A percentile compares a stretch with the other conserved stretches of the same genome.
These are phyloP conservation scores for Argentina silus DNA, from an alignment of 2,797 vertebrate species.

Conservation along the genomic window DNA sequence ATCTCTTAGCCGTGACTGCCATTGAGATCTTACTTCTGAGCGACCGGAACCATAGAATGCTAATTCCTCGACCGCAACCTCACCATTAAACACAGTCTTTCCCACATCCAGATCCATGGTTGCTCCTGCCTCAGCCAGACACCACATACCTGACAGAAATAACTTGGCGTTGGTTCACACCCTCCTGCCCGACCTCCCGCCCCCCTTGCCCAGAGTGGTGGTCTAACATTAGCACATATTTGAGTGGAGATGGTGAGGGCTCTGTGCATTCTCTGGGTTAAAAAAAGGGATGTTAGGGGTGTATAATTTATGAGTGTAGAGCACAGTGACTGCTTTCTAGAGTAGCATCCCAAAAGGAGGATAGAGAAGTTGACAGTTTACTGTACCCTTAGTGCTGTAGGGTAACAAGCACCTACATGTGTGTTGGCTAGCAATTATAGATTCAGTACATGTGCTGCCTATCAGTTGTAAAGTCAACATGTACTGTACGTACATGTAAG, in stretches of 20 bases:
- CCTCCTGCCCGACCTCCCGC: constrained; percentile 22
- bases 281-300: constrained; percentile 44
- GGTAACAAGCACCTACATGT: constrained; percentile 29
- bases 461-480: no score
- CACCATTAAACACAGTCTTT: neutral
- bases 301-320: constrained; percentile 54
- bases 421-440: constrained; percentile 4
- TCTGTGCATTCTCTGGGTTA: constrained; percentile 22
- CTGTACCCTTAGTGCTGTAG: no score
- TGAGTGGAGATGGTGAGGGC: constrained; percentile 50
- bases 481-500: neutral
- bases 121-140: neutral
- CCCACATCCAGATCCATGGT: neutral
- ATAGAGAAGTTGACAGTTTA: neutral
- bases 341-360: no score
- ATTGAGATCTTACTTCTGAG: no score
- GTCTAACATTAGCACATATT: constrained; percentile 66
- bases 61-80: no score
- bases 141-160: no score
- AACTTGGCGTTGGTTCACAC: neutral
- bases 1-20: no score
- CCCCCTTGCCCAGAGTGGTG: constrained; percentile 33
- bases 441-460: no score
- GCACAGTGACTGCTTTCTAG: no score
- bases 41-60: no score